A percentile compares a stretch with the other conserved stretches of the same genome.
Evolutionary conservation across 1,140 invertebrate genomes (phyloP).

Genomic region (Streblospio benedicti): DNA sequence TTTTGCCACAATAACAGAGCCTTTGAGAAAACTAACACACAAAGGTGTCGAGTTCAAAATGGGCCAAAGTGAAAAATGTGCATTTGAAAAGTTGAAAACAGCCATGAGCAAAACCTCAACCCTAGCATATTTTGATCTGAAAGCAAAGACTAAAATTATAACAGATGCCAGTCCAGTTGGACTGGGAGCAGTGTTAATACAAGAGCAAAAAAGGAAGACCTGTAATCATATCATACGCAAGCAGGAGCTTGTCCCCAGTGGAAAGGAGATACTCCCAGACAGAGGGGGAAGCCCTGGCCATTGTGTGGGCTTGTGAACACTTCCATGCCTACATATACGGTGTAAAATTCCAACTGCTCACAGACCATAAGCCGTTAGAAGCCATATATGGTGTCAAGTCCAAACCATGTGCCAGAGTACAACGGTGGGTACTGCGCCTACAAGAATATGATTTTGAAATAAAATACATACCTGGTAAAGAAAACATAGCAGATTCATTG

Average conservation of each 20-base stretch:
- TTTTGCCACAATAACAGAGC: slow-evolving; percentile 8
- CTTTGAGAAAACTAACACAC: not conserved
- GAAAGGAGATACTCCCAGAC: slow-evolving; percentile 39
- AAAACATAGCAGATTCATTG: slow-evolving; percentile 1
- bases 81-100: not conserved
- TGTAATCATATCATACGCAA: slow-evolving; percentile 18
- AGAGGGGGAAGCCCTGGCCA: slow-evolving; percentile 44
- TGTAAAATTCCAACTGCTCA: slow-evolving; percentile 34
- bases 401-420: slow-evolving; percentile 22
- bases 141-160: not conserved
- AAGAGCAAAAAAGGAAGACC: slow-evolving; percentile 1
- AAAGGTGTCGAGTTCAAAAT: slow-evolving; percentile 4
- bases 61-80: not conserved
- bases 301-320: slow-evolving; percentile 43
- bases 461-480: not conserved
- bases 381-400: slow-evolving; percentile 7
- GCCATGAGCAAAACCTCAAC: not conserved
- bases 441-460: slow-evolving; percentile 17
- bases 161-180: slow-evolving; percentile 3
- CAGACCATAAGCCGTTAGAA: slow-evolving; percentile 30
- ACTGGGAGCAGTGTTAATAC: slow-evolving; percentile 1
- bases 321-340: slow-evolving; percentile 47
- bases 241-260: slow-evolving; percentile 7
- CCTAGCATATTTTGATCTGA: not conserved
- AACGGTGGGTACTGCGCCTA: slow-evolving; percentile 24